Conservation (phyloP, 2,113 vertebrate species). For the Origma solitaria region DNA sequence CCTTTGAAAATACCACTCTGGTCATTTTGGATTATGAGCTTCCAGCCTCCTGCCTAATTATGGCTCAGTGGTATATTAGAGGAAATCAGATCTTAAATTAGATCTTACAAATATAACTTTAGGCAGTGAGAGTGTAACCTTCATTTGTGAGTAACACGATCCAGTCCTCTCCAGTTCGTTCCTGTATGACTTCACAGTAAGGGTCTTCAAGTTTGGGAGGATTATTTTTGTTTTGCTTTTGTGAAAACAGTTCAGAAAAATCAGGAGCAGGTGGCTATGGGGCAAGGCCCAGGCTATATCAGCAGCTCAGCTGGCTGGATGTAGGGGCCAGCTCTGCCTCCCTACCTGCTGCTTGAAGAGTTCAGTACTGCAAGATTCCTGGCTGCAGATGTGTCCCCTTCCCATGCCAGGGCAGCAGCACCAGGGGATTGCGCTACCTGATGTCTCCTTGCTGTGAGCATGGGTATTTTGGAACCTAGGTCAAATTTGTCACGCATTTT, state of each 20-base stretch:
- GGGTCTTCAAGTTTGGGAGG: background rate
- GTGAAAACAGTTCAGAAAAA: background rate
- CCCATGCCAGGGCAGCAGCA: background rate
- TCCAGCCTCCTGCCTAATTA: background rate
- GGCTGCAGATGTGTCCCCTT: background rate
- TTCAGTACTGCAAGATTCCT: background rate
- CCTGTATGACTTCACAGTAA: background rate
- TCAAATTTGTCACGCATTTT: background rate
- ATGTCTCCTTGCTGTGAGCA: background rate
- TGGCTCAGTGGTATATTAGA: background rate
- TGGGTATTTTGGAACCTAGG: background rate
- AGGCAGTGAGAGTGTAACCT: background rate
- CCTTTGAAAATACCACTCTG: background rate
- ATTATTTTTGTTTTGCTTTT: background rate
- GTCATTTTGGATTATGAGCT: background rate
- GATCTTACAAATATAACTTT: background rate
- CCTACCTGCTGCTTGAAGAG: background rate
- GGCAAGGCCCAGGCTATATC: background rate
- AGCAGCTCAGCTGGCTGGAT: background rate
- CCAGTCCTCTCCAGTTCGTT: background rate
- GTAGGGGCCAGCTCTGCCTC: background rate
- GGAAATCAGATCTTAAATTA: background rate
- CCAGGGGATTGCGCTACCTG: background rate
- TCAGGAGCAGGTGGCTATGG: background rate
- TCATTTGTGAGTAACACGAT: background rate